Base-by-base conservation (phyloP, 2,113 vertebrate genomes). In the Crotalus horridus region DNA sequence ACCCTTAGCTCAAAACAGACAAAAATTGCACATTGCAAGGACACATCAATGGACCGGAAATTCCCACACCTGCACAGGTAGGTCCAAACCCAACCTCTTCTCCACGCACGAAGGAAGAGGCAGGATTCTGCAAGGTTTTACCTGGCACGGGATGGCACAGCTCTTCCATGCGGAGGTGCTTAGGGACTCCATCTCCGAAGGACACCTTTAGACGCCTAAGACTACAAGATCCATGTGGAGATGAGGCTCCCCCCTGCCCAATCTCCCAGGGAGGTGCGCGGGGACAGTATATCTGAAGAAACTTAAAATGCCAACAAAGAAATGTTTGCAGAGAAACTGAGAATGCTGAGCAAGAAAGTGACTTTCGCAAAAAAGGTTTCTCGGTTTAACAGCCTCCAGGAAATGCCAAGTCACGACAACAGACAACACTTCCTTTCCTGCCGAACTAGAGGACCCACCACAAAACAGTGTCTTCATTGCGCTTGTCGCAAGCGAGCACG, bases 401-500 rank as follows among this genome's bases (percentile, higher is more conserved):
- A 99, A 99, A 98, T 98, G 98, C 97, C 96, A 96, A 97, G 97
- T 98, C 98, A 98, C 97, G 97, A 96, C 92, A 97, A 97, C 95
- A 88, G 93, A 94, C 91, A 94, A 96, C 97, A 97, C 97, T 98
- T 99, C 98, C 97, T 97, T 59, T 93, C 51, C 85, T 24, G 91
- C 0, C 46, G 0, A 3, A 92, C 91, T 39, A 53, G n/a, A 39
- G 0, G 29, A n/a, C 89, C 26, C 88, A 89, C 92, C 87, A 33
- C 92, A 93, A 56, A 55, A 61, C 90, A 13, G 2, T 9, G 24
- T 39, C n/a, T 23, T 21, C 17, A 4, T 13, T 58, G 88, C 88
- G 0, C 33, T 39, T 56, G 33, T 20, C 10, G 23, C 85, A 8
- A 21, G 29, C 20, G 1, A 81, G 39, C n/a, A 8, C 46, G 4